Evolutionary conservation across 2,888 invertebrate genomes (phyloP).

Genomic region (Limnephilus auricula): DNA sequence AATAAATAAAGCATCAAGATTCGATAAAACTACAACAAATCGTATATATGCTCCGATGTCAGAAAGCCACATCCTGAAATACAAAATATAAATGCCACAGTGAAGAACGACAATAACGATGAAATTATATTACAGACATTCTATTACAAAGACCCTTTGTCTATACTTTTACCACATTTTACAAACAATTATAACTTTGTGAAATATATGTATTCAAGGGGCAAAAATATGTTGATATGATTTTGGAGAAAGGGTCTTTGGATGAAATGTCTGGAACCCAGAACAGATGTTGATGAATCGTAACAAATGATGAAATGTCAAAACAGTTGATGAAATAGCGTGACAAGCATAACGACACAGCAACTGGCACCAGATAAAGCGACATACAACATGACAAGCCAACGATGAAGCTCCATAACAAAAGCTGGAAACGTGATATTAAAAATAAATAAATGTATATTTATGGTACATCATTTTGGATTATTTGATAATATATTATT

Average conservation of each 20-base stretch:
- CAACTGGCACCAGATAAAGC: constrained; percentile 29
- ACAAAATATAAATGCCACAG: neutral
- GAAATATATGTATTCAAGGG: neutral
- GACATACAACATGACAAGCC: constrained; percentile 17
- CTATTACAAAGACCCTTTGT: neutral
- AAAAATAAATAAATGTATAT: constrained; percentile 22
- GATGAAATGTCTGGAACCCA: neutral
- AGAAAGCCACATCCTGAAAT: constrained; percentile 39
- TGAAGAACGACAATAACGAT: neutral
- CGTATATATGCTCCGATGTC: neutral
- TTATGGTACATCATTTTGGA: constrained; percentile 35
- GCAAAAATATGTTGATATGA: neutral
- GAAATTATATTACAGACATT: neutral
- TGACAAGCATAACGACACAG: constrained; percentile 28
- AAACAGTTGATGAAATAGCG: constrained; percentile 28
- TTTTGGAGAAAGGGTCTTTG: neutral
- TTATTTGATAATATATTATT: constrained; percentile 17
- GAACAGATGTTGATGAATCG: neutral
- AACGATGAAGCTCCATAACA: neutral
- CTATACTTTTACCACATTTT: neutral
- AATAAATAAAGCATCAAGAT: constrained; percentile 18
- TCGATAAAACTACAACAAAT: constrained; percentile 10
- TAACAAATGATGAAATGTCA: neutral
- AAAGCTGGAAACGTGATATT: constrained; percentile 27
- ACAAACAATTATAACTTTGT: neutral